phyloP scores from a whole-genome alignment of 2,113 vertebrate genomes.

The Cepphus grylle region DNA sequence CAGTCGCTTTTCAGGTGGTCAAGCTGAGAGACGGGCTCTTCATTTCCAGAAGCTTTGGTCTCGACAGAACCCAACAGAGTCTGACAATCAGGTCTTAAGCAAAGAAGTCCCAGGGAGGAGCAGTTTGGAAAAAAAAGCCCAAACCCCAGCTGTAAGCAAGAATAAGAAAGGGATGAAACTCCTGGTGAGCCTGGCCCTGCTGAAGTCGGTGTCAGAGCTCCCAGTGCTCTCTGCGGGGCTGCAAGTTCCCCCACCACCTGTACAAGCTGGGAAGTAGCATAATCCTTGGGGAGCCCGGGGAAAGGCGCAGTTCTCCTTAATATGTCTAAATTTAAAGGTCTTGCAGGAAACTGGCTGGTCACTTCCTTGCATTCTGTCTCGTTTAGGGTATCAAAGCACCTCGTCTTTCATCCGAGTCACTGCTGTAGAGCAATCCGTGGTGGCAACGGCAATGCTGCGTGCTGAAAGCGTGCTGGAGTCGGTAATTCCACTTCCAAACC shows the following conservation, averaged over 20 bases:
- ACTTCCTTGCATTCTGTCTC: not conserved
- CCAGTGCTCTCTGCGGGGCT: not conserved
- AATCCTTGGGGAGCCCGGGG: not conserved
- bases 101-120: not conserved
- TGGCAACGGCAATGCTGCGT: not conserved
- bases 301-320: not conserved
- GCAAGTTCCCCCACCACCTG: not conserved
- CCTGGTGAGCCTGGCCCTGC: rapidly evolving
- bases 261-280: not conserved
- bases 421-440: not conserved
- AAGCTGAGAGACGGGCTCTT: not conserved
- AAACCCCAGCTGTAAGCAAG: not conserved
- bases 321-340: not conserved
- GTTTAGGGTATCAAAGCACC: not conserved
- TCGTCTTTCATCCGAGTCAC: not conserved
- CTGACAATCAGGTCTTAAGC: not conserved
- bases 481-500: not conserved
- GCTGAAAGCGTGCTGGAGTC: rapidly evolving
- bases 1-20: not conserved
- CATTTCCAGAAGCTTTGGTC: not conserved
- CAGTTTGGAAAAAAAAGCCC: not conserved
- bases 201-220: not conserved
- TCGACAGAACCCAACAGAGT: not conserved
- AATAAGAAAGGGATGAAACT: not conserved
- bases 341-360: not conserved